Percentiles rank a stretch among this genome's conserved stretches.
Evolutionary conservation across 2,888 invertebrate species (phyloP).

Genomic region (Perizoma flavofasciatum): DNA sequence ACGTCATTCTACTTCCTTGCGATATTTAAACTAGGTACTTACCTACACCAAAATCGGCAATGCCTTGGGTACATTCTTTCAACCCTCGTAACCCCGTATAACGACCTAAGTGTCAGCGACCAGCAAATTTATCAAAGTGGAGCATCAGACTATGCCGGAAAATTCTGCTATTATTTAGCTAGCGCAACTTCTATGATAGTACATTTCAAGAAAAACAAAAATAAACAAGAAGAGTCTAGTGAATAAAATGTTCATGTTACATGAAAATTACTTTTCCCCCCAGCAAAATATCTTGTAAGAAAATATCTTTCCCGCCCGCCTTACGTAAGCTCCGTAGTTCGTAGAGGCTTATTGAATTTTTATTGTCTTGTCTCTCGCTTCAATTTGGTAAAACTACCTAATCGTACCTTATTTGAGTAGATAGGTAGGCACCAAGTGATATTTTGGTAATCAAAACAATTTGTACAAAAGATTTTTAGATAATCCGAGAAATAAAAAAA

Average conservation of each 20-base stretch:
- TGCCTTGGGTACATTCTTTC: background rate
- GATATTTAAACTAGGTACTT: too few species aligned
- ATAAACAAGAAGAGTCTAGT: too few species aligned
- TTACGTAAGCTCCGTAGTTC: conserved; percentile 56
- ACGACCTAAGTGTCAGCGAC: conserved; percentile 18
- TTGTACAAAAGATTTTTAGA: too few species aligned
- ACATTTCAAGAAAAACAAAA: too few species aligned
- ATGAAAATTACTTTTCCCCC: conserved; percentile 6
- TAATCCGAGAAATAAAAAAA: too few species aligned
- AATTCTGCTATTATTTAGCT: conserved; percentile 12
- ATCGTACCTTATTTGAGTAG: too few species aligned
- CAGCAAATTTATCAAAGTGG: conserved; percentile 53
- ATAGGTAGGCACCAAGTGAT: too few species aligned
- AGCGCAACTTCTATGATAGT: background rate
- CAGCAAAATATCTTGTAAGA: conserved; percentile 4
- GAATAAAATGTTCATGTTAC: background rate
- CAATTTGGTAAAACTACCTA: conserved; percentile 33
- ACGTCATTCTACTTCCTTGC: too few species aligned
- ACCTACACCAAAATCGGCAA: background rate
- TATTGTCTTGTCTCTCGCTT: conserved; percentile 45
- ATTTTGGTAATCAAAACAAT: too few species aligned
- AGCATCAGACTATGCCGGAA: conserved; percentile 43
- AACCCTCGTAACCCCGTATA: conserved; percentile 9
- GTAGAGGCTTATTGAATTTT: conserved; percentile 61
- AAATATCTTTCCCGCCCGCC: conserved; percentile 33